phyloP scores from a whole-genome alignment of 1,140 invertebrate species.

The Drosophila albomicans region DNA sequence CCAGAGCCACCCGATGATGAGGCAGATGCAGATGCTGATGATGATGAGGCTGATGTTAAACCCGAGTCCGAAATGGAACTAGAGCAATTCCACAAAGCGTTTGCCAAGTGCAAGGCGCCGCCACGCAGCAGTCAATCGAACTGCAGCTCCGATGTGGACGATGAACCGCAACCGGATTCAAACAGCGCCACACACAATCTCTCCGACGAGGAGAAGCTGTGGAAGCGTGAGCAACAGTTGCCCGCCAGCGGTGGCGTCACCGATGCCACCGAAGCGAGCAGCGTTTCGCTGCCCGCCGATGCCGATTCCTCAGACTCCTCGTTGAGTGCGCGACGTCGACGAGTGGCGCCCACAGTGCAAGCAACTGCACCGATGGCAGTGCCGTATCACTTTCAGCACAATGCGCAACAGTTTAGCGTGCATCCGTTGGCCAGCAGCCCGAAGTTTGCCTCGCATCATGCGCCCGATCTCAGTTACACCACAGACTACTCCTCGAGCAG shows the following conservation, averaged over 20 bases:
- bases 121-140: conserved; percentile 40
- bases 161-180: conserved; percentile 53
- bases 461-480: conserved; percentile 79
- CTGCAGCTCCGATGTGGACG: conserved; percentile 51
- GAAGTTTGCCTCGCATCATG: conserved; percentile 68
- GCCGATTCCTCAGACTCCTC: conserved; percentile 74
- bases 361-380: conserved; percentile 64
- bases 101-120: conserved; percentile 72
- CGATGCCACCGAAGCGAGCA: conserved; percentile 46
- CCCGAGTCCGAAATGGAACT: conserved; percentile 51
- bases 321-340: conserved; percentile 85
- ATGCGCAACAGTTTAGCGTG: conserved; percentile 87
- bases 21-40: neutral
- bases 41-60: neutral
- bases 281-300: conserved; percentile 49
- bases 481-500: conserved; percentile 83
- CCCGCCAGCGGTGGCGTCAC: conserved; percentile 22
- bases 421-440: conserved; percentile 81
- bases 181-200: conserved; percentile 69
- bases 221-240: conserved; percentile 62
- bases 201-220: conserved; percentile 85
- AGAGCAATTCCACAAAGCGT: conserved; percentile 81
- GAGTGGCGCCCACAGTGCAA: conserved; percentile 65
- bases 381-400: conserved; percentile 85
- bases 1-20: neutral